These are phyloP conservation scores for Uromys caudimaculatus DNA, from an alignment of 2,797 vertebrate genomes.

Conservation along the genomic window DNA sequence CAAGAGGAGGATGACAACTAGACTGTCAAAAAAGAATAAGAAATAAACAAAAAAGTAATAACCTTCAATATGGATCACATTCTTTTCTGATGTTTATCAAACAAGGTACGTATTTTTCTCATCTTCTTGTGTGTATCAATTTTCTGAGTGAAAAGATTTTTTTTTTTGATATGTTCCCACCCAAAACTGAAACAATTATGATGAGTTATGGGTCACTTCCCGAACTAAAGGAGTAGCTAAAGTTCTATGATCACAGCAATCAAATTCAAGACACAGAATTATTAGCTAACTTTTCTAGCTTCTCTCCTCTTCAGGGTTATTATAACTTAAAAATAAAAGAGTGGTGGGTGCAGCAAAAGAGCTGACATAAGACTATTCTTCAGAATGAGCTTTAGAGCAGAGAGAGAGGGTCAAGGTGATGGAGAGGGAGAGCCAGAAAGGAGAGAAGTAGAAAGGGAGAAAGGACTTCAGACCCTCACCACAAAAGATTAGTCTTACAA, in stretches of 20 bases:
- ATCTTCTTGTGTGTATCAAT: not conserved
- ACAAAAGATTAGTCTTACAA: not conserved
- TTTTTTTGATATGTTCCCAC: not conserved
- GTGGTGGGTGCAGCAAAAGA: not conserved
- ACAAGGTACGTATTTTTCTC: not conserved
- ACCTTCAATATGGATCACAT: not conserved
- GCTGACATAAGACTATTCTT: not conserved
- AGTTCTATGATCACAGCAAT: not conserved
- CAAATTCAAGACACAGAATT: not conserved
- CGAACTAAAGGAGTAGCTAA: not conserved
- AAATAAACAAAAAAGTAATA: not conserved
- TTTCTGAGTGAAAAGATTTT: not conserved
- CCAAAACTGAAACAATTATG: not conserved
- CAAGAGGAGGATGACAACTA: not conserved
- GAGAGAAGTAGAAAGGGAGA: not conserved
- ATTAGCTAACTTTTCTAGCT: not conserved
- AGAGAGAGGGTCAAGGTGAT: not conserved
- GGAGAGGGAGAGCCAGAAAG: not conserved
- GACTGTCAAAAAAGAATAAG: not conserved
- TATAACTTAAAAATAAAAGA: not conserved
- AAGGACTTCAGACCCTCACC: not conserved
- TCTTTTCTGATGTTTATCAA: not conserved
- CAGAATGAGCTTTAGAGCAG: not conserved
- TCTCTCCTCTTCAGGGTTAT: no score
- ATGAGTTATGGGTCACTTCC: not conserved